Evolutionary conservation across 2,797 vertebrate species (phyloP).

Genomic region (Micromesistius poutassou): DNA sequence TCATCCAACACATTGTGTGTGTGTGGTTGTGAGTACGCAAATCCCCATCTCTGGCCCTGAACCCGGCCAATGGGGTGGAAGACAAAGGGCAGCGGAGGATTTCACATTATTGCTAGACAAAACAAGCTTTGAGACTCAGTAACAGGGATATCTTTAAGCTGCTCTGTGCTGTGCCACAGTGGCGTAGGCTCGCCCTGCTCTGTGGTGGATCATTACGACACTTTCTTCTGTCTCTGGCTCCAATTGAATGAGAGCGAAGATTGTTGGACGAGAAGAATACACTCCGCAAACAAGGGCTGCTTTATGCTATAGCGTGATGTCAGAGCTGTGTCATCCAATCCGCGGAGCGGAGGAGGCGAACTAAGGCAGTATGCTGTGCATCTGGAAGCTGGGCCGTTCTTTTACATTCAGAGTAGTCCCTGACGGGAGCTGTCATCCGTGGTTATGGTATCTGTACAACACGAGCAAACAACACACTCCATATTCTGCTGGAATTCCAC

Average conservation of each 20-base stretch:
- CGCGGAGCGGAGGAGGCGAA: constrained; percentile 20
- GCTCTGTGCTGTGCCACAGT: constrained; percentile 30
- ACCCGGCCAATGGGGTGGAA: constrained; percentile 43
- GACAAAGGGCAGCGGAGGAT: constrained; percentile 53
- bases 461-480: constrained; percentile 42
- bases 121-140: constrained; percentile 58
- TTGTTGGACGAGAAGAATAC: constrained; percentile 21
- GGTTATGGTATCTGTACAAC: constrained; percentile 34
- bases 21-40: constrained; percentile 52
- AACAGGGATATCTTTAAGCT: constrained; percentile 47
- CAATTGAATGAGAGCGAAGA: constrained; percentile 20
- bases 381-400: no score
- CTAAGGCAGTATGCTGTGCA: constrained; percentile 26
- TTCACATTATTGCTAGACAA: constrained; percentile 66
- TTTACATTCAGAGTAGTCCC: not conserved
- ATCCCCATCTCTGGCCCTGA: constrained; percentile 49
- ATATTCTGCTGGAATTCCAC: constrained; percentile 46
- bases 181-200: constrained; percentile 32
- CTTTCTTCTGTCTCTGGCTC: constrained; percentile 28
- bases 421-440: constrained; percentile 55
- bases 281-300: constrained; percentile 50
- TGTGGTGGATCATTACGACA: constrained; percentile 24
- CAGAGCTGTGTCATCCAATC: constrained; percentile 44
- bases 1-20: constrained; percentile 42
- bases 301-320: constrained; percentile 64